Conservation (phyloP, 2,797 vertebrate species). For the Hydrophis major region DNA sequence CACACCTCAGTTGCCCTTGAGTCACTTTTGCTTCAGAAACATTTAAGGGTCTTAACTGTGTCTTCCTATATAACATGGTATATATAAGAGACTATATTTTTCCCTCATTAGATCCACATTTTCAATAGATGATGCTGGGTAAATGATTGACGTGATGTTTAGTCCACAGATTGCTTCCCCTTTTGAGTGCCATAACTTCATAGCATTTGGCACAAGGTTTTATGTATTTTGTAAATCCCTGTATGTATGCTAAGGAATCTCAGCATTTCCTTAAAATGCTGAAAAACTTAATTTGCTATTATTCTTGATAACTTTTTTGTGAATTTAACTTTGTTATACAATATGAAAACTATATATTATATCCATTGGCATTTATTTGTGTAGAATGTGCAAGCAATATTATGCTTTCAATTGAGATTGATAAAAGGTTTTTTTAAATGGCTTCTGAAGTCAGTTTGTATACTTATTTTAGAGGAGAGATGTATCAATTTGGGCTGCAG, state of each 20-base stretch:
- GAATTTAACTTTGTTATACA: background rate
- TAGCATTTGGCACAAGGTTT: background rate
- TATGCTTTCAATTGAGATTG: background rate
- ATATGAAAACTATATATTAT: background rate
- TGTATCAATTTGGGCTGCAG: background rate
- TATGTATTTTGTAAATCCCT: background rate
- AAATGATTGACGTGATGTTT: background rate
- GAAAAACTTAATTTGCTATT: background rate
- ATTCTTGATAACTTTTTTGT: background rate
- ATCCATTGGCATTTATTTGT: background rate
- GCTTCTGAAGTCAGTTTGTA: background rate
- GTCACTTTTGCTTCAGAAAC: background rate
- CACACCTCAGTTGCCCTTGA: background rate
- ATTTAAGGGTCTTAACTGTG: background rate
- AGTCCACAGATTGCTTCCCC: background rate
- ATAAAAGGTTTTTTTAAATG: background rate
- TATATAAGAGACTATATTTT: no score
- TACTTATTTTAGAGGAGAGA: background rate
- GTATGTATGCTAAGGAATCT: background rate
- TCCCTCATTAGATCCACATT: background rate
- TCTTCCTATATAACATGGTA: no score
- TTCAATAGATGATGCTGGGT: background rate
- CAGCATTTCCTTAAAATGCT: background rate
- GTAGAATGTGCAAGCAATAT: background rate
- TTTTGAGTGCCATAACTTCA: background rate